A percentile compares a stretch with the other conserved stretches of the same genome.
Conservation (phyloP, 2,113 vertebrate genomes). For the Panthera tigris region DNA sequence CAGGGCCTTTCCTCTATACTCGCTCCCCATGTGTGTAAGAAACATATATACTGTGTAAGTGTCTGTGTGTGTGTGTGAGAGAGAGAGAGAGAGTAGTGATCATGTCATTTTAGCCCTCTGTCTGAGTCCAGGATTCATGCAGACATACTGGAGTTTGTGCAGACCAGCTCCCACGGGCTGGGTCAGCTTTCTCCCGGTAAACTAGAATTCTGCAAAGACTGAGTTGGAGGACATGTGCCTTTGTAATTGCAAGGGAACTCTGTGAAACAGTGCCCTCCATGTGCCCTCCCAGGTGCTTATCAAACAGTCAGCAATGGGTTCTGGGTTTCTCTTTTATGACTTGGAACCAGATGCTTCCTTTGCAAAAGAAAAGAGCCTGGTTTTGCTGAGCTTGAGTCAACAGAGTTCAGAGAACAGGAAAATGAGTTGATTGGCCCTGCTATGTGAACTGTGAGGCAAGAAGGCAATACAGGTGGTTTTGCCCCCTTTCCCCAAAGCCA, state of each 20-base stretch:
- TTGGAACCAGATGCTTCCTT: constrained; percentile 78
- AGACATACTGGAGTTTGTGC: background rate
- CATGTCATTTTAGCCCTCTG: background rate
- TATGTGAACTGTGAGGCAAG: background rate
- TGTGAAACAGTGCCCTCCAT: background rate
- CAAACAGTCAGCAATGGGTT: constrained; percentile 45
- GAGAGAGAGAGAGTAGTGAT: background rate
- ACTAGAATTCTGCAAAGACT: constrained; percentile 73
- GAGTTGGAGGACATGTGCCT: constrained; percentile 27
- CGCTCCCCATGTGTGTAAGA: background rate
- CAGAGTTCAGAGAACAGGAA: constrained; percentile 71
- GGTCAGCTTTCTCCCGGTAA: constrained; percentile 76
- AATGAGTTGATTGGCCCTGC: constrained; percentile 15
- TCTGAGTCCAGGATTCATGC: background rate
- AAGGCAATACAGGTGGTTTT: background rate
- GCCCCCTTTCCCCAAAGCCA: background rate
- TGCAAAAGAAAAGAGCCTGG: constrained; percentile 59
- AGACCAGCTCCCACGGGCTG: background rate
- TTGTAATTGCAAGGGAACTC: background rate
- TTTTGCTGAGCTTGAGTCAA: constrained; percentile 65
- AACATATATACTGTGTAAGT: background rate
- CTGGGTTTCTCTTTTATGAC: constrained; percentile 62
- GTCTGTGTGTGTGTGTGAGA: background rate
- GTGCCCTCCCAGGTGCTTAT: constrained; percentile 36
- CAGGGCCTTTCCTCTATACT: background rate